Conservation (phyloP, 2,113 vertebrate species). For the Willisornis vidua region DNA sequence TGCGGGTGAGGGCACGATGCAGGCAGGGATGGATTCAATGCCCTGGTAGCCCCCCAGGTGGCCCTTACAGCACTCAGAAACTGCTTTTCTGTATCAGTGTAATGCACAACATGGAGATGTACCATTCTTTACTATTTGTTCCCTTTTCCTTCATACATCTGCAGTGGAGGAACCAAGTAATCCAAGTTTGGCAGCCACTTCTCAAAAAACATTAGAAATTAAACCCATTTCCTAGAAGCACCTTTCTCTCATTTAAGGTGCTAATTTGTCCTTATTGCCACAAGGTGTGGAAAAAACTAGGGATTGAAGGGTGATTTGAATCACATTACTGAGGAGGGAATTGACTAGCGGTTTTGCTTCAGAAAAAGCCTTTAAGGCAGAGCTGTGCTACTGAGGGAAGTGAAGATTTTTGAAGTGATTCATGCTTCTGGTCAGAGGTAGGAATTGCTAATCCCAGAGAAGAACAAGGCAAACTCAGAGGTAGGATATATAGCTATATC, state of each 20-base stretch:
- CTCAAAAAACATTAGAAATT: background rate
- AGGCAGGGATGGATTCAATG: background rate
- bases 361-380: background rate
- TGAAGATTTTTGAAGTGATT: background rate
- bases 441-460: background rate
- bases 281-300: background rate
- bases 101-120: fast-evolving
- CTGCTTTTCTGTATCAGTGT: background rate
- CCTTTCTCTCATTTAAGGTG: background rate
- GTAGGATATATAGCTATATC: background rate
- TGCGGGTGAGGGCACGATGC: background rate
- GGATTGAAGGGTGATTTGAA: conserved; percentile 3
- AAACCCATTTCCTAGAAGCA: background rate
- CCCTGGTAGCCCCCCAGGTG: fast-evolving
- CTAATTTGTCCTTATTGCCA: background rate
- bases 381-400: background rate
- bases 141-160: background rate
- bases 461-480: background rate
- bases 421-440: background rate
- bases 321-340: background rate
- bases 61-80: background rate
- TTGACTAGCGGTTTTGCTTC: background rate
- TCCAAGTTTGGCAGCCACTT: background rate
- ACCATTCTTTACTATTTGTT: background rate
- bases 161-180: background rate